Percentiles rank a stretch among this genome's conserved stretches.
These are phyloP conservation scores for Dolichallabes microphthalmus DNA, from an alignment of 2,113 vertebrate genomes.

Conservation along the genomic window DNA sequence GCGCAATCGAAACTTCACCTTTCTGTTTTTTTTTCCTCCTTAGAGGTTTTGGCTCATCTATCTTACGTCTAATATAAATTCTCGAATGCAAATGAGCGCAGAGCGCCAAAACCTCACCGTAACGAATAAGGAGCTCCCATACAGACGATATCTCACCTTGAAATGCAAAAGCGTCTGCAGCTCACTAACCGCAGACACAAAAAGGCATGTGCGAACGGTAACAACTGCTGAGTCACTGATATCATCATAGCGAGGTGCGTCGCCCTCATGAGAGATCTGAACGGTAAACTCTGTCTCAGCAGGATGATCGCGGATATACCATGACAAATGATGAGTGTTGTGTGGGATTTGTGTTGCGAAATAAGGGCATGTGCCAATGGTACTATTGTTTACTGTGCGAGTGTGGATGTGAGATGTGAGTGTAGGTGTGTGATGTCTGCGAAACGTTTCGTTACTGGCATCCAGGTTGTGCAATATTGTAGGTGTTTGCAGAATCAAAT, in stretches of 20 bases:
- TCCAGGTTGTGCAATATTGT: background rate
- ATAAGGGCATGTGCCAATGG: background rate
- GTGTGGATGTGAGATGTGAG: background rate
- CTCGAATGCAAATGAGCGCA: background rate
- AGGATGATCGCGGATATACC: background rate
- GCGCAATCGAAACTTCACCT: background rate
- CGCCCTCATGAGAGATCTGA: background rate
- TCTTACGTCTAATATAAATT: background rate
- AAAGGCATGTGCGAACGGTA: background rate
- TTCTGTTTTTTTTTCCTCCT: background rate
- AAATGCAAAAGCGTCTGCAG: slow-evolving; percentile 4
- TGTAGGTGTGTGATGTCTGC: slow-evolving; percentile 2
- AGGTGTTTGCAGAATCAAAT: background rate
- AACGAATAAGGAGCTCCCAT: background rate
- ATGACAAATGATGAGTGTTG: slow-evolving; percentile 10
- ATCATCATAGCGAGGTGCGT: background rate
- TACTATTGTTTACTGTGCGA: slow-evolving; percentile 13
- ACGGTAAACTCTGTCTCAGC: background rate
- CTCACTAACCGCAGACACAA: background rate
- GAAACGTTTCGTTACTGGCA: background rate
- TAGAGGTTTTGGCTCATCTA: background rate
- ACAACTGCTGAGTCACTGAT: slow-evolving; percentile 11
- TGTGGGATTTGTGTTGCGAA: slow-evolving; percentile 24
- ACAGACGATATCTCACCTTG: background rate
- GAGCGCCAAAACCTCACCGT: background rate